Percentiles rank a stretch among this genome's conserved stretches.
phyloP scores from a whole-genome alignment of 2,888 invertebrate genomes.

The Heterodera filipjevi region DNA sequence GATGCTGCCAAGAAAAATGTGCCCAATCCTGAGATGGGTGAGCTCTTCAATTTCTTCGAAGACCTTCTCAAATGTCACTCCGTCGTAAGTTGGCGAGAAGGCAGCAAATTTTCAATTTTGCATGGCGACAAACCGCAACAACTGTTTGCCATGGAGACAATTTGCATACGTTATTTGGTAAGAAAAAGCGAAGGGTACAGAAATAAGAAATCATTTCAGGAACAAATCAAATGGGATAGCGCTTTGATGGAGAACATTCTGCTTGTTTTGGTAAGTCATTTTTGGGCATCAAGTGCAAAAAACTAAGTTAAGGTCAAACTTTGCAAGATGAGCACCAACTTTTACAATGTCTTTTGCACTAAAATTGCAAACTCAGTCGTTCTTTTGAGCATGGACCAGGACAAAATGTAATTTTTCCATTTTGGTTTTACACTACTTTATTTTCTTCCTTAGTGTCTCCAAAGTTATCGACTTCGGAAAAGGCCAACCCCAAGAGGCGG shows the following conservation, averaged over 20 bases:
- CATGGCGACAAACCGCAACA: constrained; percentile 15
- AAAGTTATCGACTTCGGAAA: constrained; percentile 1
- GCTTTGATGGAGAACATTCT: constrained; percentile 19
- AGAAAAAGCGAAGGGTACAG: neutral
- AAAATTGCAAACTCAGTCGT: constrained; percentile 13
- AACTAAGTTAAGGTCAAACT: neutral
- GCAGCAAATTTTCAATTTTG: constrained; percentile 5
- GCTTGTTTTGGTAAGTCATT: neutral
- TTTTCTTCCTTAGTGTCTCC: neutral
- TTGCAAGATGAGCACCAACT: neutral
- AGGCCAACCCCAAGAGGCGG: constrained; percentile 9
- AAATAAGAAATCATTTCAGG: neutral
- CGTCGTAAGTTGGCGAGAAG: constrained; percentile 1
- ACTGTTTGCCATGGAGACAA: constrained; percentile 18
- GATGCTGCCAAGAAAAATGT: constrained; percentile 2
- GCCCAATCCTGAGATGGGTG: constrained; percentile 11
- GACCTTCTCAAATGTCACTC: constrained; percentile 6
- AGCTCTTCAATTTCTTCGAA: neutral
- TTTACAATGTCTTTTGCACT: constrained; percentile 25
- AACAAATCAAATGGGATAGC: constrained; percentile 24
- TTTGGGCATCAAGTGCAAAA: neutral
- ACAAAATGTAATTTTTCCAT: constrained; percentile 7
- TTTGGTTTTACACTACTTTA: neutral
- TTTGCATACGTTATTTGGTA: constrained; percentile 25
- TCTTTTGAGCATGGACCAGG: constrained; percentile 20